Percentiles rank a stretch among this genome's conserved stretches.
Evolutionary conservation across 1,140 invertebrate species (phyloP).

Genomic region (Drosophila miranda): DNA sequence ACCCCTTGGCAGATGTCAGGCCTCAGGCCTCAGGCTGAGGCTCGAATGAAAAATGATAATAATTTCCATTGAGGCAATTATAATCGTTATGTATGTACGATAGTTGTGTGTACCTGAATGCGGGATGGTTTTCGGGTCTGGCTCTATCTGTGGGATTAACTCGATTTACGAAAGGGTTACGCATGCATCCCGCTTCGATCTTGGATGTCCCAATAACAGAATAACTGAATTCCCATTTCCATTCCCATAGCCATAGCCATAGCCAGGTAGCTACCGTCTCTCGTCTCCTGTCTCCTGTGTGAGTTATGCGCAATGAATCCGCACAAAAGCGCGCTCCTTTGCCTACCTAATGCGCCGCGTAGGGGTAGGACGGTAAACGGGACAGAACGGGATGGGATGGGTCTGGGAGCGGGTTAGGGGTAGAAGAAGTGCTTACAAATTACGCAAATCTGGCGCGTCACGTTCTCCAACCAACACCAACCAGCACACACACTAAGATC

Average conservation of each 20-base stretch:
- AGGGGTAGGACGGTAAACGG: too few relatives aligned
- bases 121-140: slow-evolving; percentile 28
- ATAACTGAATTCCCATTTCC: slow-evolving; percentile 47
- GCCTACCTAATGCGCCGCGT: too few relatives aligned
- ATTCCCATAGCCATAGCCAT: slow-evolving; percentile 15
- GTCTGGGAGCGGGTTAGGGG: not conserved
- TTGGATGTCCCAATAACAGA: slow-evolving; percentile 61
- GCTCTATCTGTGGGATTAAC: slow-evolving; percentile 63
- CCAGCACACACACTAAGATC: too few relatives aligned
- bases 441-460: slow-evolving; percentile 33
- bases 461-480: not conserved
- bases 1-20: slow-evolving; percentile 55
- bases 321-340: slow-evolving; percentile 36
- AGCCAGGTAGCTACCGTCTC: slow-evolving; percentile 47
- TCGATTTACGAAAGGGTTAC: slow-evolving; percentile 74
- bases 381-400: too few relatives aligned
- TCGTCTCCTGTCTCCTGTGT: too few relatives aligned
- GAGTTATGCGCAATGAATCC: slow-evolving; percentile 32
- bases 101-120: slow-evolving; percentile 3
- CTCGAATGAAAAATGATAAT: slow-evolving; percentile 76
- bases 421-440: slow-evolving; percentile 59
- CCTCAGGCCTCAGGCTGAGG: not conserved
- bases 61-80: slow-evolving; percentile 30
- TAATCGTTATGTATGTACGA: slow-evolving; percentile 19
- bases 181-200: slow-evolving; percentile 16